These are phyloP conservation scores for Drosophila repletoides DNA, from an alignment of 1,140 invertebrate genomes.

Conservation along the genomic window DNA sequence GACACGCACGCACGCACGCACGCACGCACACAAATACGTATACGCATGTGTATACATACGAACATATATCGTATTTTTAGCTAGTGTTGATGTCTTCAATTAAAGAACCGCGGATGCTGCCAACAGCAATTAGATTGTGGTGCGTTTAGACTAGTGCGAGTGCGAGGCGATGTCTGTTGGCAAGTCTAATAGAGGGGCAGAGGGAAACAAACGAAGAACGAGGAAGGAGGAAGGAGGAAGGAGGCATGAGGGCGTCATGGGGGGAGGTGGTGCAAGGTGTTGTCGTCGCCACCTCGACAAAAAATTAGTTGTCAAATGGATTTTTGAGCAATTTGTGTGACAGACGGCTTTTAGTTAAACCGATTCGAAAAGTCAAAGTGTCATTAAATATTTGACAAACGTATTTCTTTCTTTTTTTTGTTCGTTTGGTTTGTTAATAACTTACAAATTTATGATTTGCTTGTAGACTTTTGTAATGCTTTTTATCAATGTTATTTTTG, in stretches of 20 bases:
- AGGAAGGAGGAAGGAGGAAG: not conserved
- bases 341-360: constrained; percentile 62
- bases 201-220: not conserved
- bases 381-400: constrained; percentile 41
- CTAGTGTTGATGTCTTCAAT: constrained; percentile 80
- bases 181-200: not conserved
- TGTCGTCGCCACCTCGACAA: constrained; percentile 57
- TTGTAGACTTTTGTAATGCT: not conserved
- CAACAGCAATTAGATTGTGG: constrained; percentile 77
- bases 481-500: constrained; percentile 5
- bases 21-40: not conserved
- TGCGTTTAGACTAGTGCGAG: constrained; percentile 65
- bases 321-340: constrained; percentile 63
- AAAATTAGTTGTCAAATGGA: constrained; percentile 73
- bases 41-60: not conserved
- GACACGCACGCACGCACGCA: not conserved
- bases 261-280: constrained; percentile 51
- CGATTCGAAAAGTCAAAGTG: constrained; percentile 31
- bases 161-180: constrained; percentile 52
- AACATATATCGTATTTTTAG: constrained; percentile 63
- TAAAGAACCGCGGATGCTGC: constrained; percentile 77
- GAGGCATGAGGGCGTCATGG: not conserved
- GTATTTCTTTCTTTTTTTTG: too few species aligned
- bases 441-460: constrained; percentile 60
- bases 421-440: constrained; percentile 64